Evolutionary conservation across 2,113 vertebrate genomes (phyloP).

Genomic region (Rhinolophus sinicus): DNA sequence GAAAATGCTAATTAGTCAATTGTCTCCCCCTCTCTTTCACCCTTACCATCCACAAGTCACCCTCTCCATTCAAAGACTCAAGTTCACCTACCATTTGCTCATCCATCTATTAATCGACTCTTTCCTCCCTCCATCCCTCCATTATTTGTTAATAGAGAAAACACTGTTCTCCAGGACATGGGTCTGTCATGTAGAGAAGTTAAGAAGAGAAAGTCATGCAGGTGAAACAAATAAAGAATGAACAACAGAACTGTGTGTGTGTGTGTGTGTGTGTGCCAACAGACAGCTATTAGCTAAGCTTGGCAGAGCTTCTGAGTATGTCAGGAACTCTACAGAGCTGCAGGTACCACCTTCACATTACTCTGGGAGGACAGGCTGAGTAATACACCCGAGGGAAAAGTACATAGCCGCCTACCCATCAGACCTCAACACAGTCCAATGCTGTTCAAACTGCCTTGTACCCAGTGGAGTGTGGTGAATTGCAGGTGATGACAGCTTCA

Average conservation of each 20-base stretch:
- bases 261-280: not conserved
- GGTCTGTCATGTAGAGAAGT: not conserved
- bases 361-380: not conserved
- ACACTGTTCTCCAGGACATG: not conserved
- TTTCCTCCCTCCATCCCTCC: not conserved
- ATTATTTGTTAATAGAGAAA: not conserved
- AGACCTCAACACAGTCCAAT: not conserved
- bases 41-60: not conserved
- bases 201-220: not conserved
- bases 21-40: accelerated
- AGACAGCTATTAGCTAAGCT: not conserved
- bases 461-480: accelerated
- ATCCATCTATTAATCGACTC: not conserved
- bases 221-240: not conserved
- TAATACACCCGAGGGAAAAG: accelerated
- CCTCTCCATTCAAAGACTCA: not conserved
- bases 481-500: not conserved
- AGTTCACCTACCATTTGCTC: not conserved
- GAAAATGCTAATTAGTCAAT: not conserved
- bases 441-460: not conserved
- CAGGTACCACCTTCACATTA: not conserved
- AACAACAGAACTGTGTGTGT: not conserved
- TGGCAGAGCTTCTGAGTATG: not conserved
- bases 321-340: not conserved
- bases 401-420: accelerated